These are phyloP conservation scores for Eidolon dupreanum DNA, from an alignment of 2,797 vertebrate species.

Conservation along the genomic window DNA sequence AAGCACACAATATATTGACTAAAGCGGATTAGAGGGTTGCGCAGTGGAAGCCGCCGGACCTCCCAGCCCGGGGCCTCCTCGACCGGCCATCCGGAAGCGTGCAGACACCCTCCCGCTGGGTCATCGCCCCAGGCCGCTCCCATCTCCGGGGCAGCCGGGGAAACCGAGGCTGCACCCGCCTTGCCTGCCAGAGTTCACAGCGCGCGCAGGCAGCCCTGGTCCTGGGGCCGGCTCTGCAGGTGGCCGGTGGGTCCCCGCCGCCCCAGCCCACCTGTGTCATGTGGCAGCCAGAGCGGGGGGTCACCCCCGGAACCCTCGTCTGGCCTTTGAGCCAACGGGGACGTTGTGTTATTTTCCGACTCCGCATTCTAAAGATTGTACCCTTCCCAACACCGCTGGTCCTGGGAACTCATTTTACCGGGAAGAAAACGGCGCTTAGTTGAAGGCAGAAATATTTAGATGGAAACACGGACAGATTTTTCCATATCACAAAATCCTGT, in stretches of 20 bases:
- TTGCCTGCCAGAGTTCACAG: background rate
- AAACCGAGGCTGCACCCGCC: background rate
- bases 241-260: background rate
- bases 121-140: background rate
- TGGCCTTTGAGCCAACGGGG: background rate
- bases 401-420: background rate
- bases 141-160: background rate
- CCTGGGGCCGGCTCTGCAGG: background rate
- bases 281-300: background rate
- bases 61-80: constrained; percentile 34
- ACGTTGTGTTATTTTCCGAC: fast-evolving
- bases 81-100: background rate
- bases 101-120: background rate
- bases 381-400: background rate
- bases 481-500: background rate
- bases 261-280: background rate
- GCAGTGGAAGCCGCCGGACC: constrained; percentile 86
- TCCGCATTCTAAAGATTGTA: background rate
- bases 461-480: background rate
- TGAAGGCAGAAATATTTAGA: background rate
- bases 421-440: background rate
- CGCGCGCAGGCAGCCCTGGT: fast-evolving
- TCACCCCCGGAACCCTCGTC: no score
- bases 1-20: constrained; percentile 96
- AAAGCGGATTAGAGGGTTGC: constrained; percentile 95